phyloP scores from a whole-genome alignment of 2,888 invertebrate species.

The Flexamia atlantica region DNA sequence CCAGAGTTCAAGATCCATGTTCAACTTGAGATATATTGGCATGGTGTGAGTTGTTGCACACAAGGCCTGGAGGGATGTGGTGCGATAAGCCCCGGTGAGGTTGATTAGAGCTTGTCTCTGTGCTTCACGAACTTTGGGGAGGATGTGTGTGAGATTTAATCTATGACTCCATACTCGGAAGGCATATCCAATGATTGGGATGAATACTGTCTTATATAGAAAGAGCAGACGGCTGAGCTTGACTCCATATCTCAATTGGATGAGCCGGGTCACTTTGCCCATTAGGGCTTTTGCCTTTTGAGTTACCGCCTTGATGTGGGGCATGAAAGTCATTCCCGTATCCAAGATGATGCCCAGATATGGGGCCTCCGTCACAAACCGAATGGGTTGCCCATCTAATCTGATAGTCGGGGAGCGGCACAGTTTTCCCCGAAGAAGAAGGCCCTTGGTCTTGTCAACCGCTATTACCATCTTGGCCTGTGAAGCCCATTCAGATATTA shows the following conservation, averaged over 20 bases:
- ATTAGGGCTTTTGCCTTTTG: background rate
- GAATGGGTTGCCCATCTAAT: background rate
- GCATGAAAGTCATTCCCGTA: background rate
- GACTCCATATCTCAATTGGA: background rate
- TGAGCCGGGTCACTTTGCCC: background rate
- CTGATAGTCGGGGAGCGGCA: background rate
- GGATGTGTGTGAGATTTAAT: background rate
- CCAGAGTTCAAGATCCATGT: background rate
- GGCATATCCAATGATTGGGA: background rate
- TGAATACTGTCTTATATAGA: background rate
- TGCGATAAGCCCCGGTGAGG: constrained; percentile 9
- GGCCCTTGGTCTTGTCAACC: background rate
- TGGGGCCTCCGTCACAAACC: background rate
- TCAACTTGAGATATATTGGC: background rate
- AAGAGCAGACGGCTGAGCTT: background rate
- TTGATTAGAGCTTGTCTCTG: background rate
- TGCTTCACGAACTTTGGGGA: background rate
- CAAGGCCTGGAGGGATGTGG: background rate
- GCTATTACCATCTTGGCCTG: background rate
- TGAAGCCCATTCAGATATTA: background rate
- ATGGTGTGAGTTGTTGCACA: background rate
- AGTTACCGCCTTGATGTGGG: background rate
- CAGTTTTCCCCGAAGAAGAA: background rate
- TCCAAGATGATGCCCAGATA: background rate
- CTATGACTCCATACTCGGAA: constrained; percentile 2